These are phyloP conservation scores for Gorsachius goisagi DNA, from an alignment of 2,113 vertebrate genomes.

Conservation along the genomic window DNA sequence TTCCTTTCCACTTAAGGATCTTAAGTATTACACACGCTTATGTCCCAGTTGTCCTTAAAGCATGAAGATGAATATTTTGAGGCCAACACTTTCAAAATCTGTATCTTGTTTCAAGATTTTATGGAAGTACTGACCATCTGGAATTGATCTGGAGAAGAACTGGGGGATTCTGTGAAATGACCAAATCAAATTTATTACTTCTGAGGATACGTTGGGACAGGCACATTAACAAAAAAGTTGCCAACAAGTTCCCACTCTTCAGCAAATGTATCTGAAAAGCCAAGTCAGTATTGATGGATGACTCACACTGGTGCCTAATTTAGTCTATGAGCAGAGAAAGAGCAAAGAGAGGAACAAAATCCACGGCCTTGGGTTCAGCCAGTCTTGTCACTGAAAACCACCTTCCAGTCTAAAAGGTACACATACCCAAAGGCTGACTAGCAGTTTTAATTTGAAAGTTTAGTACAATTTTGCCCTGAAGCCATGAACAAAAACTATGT, in stretches of 20 bases:
- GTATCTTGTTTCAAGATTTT: neutral
- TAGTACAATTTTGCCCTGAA: neutral
- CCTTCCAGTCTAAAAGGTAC: neutral
- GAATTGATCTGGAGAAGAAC: neutral
- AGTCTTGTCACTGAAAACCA: neutral
- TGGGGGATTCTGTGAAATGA: neutral
- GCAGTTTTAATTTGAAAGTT: neutral
- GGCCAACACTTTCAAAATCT: neutral
- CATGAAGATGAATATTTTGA: neutral
- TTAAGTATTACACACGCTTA: neutral
- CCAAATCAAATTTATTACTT: neutral
- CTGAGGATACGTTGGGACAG: neutral
- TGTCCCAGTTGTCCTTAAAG: neutral
- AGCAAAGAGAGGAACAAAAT: neutral
- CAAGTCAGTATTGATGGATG: neutral
- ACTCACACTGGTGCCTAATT: neutral
- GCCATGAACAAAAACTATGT: neutral
- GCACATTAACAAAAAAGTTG: neutral
- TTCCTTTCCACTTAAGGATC: neutral
- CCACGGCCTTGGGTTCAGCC: neutral
- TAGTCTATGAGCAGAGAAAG: neutral
- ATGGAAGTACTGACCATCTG: neutral
- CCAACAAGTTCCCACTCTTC: neutral
- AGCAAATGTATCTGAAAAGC: neutral
- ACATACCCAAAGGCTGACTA: neutral